These are phyloP conservation scores for Propsilocerus akamusi DNA, from an alignment of 1,140 invertebrate species.

Conservation along the genomic window DNA sequence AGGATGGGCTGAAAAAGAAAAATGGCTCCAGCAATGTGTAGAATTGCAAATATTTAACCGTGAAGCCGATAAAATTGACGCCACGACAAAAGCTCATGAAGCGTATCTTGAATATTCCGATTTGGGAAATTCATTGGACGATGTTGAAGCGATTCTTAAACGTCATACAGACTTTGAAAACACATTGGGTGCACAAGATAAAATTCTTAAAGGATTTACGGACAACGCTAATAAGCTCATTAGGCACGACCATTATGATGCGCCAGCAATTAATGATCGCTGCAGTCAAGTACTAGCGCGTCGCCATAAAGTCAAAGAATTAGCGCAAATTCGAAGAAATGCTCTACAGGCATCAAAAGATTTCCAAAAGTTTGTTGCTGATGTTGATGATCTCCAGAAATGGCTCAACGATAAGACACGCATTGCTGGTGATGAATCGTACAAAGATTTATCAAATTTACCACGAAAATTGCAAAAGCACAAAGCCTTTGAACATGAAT, in stretches of 20 bases:
- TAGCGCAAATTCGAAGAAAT: slow-evolving; percentile 48
- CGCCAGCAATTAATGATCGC: slow-evolving; percentile 48
- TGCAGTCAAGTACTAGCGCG: slow-evolving; percentile 54
- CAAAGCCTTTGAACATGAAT: slow-evolving; percentile 90
- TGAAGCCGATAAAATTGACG: slow-evolving; percentile 94
- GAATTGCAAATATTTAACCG: slow-evolving; percentile 83
- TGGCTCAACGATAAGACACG: slow-evolving; percentile 90
- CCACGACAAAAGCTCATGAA: slow-evolving; percentile 82
- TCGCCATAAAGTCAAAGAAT: slow-evolving; percentile 51
- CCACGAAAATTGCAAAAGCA: slow-evolving; percentile 92
- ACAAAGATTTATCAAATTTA: slow-evolving; percentile 78
- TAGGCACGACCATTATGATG: slow-evolving; percentile 68
- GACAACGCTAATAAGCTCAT: slow-evolving; percentile 76
- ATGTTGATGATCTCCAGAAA: slow-evolving; percentile 66
- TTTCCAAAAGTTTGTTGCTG: slow-evolving; percentile 73
- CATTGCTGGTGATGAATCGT: slow-evolving; percentile 81
- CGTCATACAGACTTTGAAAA: slow-evolving; percentile 90
- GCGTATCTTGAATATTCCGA: slow-evolving; percentile 81
- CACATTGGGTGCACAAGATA: slow-evolving; percentile 83
- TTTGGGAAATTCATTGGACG: slow-evolving; percentile 77
- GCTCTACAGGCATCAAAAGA: slow-evolving; percentile 57
- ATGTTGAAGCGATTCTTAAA: slow-evolving; percentile 85
- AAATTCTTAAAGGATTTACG: slow-evolving; percentile 68
- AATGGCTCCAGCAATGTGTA: slow-evolving; percentile 64
- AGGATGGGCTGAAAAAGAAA: slow-evolving; percentile 66